Conservation (phyloP, 1,140 invertebrate genomes). For the Eupeodes corollae region DNA sequence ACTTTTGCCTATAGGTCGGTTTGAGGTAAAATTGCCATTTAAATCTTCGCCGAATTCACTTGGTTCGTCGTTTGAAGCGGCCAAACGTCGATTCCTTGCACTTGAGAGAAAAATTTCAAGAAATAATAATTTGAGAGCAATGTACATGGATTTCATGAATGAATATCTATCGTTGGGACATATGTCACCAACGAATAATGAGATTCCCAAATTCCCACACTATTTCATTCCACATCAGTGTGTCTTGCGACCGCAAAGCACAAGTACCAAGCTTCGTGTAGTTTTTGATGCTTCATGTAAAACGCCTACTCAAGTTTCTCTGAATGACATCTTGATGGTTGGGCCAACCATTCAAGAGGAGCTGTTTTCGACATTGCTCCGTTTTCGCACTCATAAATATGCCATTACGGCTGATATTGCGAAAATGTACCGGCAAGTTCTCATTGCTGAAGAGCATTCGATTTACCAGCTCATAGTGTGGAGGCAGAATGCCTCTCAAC, state of each 20-base stretch:
- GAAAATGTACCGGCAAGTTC: conserved; percentile 29
- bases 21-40: conserved; percentile 14
- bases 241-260: conserved; percentile 1
- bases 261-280: conserved; percentile 9
- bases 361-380: conserved; percentile 23
- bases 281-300: conserved; percentile 4
- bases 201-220: conserved; percentile 9
- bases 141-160: conserved; percentile 18
- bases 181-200: conserved; percentile 24
- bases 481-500: conserved; percentile 12
- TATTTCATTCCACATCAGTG: conserved; percentile 15
- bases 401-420: conserved; percentile 13
- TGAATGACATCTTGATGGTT: conserved; percentile 9
- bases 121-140: conserved; percentile 10
- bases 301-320: conserved; percentile 6
- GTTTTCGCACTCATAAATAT: conserved; percentile 28
- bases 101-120: conserved; percentile 22
- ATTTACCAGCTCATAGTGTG: conserved; percentile 33
- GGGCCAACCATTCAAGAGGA: conserved; percentile 9
- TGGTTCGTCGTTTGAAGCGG: conserved; percentile 18
- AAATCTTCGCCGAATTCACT: conserved; percentile 14
- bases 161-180: conserved; percentile 29
- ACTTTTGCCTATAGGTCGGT: conserved; percentile 5
- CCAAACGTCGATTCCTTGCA: conserved; percentile 20
- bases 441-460: conserved; percentile 9